Conservation (phyloP, 1,140 invertebrate genomes). For the Zaprionus capensis region DNA sequence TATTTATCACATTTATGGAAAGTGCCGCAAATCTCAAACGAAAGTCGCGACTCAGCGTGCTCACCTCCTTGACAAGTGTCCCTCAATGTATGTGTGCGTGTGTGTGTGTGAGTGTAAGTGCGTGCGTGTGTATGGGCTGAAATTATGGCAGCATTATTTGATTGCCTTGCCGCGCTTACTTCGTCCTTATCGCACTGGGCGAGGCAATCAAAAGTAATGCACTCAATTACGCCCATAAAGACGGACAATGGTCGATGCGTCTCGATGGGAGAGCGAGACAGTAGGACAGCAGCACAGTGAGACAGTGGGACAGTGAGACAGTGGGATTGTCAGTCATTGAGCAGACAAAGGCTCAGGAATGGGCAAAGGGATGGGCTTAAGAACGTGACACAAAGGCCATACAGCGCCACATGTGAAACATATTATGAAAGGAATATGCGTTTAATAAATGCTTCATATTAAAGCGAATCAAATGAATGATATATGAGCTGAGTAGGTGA, state of each 20-base stretch:
- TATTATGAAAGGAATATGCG: conserved; percentile 2
- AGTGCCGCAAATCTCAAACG: neutral
- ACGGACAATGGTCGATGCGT: conserved; percentile 12
- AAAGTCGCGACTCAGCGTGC: neutral
- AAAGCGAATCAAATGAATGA: neutral
- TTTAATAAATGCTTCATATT: conserved; percentile 2
- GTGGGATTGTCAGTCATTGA: neutral
- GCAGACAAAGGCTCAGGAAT: neutral
- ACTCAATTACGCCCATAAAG: conserved; percentile 75
- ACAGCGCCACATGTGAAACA: neutral
- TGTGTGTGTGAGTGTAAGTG: conserved; percentile 14
- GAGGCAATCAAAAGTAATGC: conserved; percentile 73
- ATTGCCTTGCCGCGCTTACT: conserved; percentile 49
- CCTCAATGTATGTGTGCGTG: neutral
- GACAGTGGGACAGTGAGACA: neutral
- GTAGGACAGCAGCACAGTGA: too few species aligned
- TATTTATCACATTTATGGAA: neutral
- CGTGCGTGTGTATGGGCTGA: conserved; percentile 42
- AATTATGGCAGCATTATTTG: conserved; percentile 69
- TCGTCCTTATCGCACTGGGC: conserved; percentile 49
- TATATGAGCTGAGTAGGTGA: neutral
- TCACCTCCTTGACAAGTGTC: neutral
- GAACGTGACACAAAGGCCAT: neutral
- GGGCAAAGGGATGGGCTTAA: neutral
- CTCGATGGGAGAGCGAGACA: neutral